Conservation (phyloP, 1,140 invertebrate species). For the Chrysomallon squamiferum region DNA sequence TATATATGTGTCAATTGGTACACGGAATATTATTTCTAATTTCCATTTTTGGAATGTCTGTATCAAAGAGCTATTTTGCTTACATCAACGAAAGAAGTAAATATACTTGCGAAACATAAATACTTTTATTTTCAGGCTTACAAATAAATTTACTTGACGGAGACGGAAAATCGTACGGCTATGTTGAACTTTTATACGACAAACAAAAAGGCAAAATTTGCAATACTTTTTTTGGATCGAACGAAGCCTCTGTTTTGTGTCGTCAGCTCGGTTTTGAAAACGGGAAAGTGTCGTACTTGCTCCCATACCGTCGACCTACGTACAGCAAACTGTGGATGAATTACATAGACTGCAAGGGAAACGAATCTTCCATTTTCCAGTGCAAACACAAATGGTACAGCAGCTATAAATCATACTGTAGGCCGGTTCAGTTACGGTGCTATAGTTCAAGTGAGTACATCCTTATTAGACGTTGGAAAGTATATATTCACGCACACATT, state of each 20-base stretch:
- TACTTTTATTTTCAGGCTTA: slow-evolving; percentile 19
- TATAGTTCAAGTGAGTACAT: slow-evolving; percentile 28
- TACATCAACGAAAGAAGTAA: too few relatives aligned
- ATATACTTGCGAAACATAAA: too few relatives aligned
- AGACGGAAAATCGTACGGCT: slow-evolving; percentile 60
- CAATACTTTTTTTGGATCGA: slow-evolving; percentile 25
- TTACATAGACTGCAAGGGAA: slow-evolving; percentile 21
- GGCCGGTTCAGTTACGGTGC: slow-evolving; percentile 25
- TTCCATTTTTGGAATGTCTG: too few relatives aligned
- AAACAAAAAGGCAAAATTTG: slow-evolving; percentile 40
- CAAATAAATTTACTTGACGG: slow-evolving; percentile 16
- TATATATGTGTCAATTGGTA: too few relatives aligned
- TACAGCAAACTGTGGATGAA: slow-evolving; percentile 24
- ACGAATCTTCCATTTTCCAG: slow-evolving; percentile 20
- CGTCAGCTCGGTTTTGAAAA: slow-evolving; percentile 34
- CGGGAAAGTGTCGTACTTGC: slow-evolving; percentile 7
- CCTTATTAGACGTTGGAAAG: too few relatives aligned
- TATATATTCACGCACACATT: too few relatives aligned
- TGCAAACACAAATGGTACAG: slow-evolving; percentile 23
- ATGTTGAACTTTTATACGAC: slow-evolving; percentile 52
- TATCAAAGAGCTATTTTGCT: too few relatives aligned
- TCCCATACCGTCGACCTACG: too few relatives aligned
- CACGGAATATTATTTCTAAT: too few relatives aligned
- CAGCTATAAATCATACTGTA: slow-evolving; percentile 8
- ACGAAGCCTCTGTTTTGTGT: slow-evolving; percentile 37